Evolutionary conservation across 2,113 vertebrate species (phyloP), one percentile per base, ranked within the genome.

Genomic region (Cyphomyrus discorhynchus): DNA sequence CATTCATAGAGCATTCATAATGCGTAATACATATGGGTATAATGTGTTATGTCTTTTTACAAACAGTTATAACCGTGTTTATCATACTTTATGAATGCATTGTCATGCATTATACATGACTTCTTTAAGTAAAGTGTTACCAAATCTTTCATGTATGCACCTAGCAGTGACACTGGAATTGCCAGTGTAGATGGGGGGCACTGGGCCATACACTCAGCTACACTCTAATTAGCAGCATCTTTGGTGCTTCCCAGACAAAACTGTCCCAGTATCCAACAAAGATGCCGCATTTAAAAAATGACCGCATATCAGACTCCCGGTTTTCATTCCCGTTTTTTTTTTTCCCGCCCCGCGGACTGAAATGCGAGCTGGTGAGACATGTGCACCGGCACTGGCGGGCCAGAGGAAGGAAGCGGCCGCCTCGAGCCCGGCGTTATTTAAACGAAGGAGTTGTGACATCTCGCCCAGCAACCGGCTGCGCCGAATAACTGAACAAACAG

Each of bases 361-460:
- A 27, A 50, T 21, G 46, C 15, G 83, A 50, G 1, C 21, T 49
- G 39, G n/a, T 24, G 27, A 13, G 27, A 4, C 7, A n/a, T 24
- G 27, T 50, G 66, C 35, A 2, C 74, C n/a, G n/a, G 74, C 10
- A 50, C 21, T 53, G 50, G 5, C 1, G 5, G 49, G 47, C 46
- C 45, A 31, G 74, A 19, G 66, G 88, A 82, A 84, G 88, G 74
- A 84, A 89, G 31, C 77, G 6, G 50, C 50, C 17, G 39, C 88
- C 56, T 21, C 15, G 3, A 45, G 88, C 39, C 11, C 74, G n/a
- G 77, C 88, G 53, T 89, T 82, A 89, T 58, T 89, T 89, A 83
- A 82, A 39, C 5, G 88, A 58, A 45, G 35, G 13, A 83, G 88
- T 89, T 89, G 70, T 89, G 88, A 89, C 88, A 89, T 89, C 27